A percentile compares a stretch with the other conserved stretches of the same genome.
Evolutionary conservation across 2,113 vertebrate species (phyloP).

Genomic region (Pituophis catenifer): DNA sequence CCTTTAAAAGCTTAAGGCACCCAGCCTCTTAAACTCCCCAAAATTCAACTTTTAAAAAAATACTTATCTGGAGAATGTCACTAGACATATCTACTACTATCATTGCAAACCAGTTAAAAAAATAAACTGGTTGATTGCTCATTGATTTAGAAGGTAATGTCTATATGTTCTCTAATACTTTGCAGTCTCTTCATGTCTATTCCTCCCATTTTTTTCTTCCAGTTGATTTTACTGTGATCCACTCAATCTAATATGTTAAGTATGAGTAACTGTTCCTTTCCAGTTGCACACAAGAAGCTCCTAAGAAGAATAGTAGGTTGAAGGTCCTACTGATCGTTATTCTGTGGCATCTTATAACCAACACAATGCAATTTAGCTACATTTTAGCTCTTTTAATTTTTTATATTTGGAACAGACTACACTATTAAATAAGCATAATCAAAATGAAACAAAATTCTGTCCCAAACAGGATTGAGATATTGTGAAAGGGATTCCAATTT

Average conservation of each 20-base stretch:
- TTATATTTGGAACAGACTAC: neutral
- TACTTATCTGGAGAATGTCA: neutral
- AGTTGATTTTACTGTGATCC: neutral
- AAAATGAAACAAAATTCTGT: neutral
- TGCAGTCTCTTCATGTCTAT: neutral
- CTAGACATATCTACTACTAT: neutral
- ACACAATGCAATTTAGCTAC: neutral
- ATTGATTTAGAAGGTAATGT: neutral
- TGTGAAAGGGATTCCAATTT: neutral
- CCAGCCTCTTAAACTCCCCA: neutral
- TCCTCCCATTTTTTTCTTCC: neutral
- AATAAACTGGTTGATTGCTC: neutral
- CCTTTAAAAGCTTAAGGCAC: neutral
- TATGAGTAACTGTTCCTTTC: neutral
- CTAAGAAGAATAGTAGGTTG: neutral
- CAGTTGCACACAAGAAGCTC: neutral
- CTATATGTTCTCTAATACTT: neutral
- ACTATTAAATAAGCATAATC: neutral
- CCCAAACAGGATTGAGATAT: neutral
- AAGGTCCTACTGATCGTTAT: neutral
- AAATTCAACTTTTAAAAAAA: neutral
- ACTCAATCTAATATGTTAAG: neutral
- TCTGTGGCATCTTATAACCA: neutral
- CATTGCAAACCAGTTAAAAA: neutral
- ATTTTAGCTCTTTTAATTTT: neutral